A percentile compares a stretch with the other conserved stretches of the same genome.
Conservation (phyloP, 2,797 vertebrate species). For the Vipera ursinii region DNA sequence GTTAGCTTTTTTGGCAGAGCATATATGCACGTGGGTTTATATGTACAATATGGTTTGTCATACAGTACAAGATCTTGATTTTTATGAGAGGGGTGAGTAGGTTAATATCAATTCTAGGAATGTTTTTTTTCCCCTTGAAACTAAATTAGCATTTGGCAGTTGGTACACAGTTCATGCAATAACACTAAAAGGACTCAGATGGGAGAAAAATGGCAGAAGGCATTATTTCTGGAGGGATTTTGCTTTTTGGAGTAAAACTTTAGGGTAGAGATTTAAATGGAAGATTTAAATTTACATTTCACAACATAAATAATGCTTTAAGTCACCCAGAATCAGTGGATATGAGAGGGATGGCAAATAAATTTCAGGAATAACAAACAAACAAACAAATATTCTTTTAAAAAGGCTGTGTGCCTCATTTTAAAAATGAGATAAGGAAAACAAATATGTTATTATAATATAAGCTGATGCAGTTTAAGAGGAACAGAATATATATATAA, state of each 20-base stretch:
- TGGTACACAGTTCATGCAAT: background rate
- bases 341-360: no score
- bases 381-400: background rate
- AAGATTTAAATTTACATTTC: background rate
- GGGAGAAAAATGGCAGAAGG: background rate
- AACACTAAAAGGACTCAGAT: background rate
- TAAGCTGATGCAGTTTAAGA: conserved; percentile 1
- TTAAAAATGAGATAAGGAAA: background rate
- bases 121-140: background rate
- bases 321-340: no score
- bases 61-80: background rate
- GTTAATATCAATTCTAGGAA: background rate
- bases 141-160: background rate
- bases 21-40: background rate
- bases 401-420: background rate
- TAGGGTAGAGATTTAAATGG: no score
- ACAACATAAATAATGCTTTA: background rate
- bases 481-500: background rate
- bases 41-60: background rate
- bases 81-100: background rate
- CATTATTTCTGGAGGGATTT: background rate
- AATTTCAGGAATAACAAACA: no score
- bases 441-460: background rate
- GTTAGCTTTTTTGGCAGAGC: background rate
- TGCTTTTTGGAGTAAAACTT: background rate